Conservation (phyloP, 2,888 invertebrate genomes). For the Monochamus alternatus region DNA sequence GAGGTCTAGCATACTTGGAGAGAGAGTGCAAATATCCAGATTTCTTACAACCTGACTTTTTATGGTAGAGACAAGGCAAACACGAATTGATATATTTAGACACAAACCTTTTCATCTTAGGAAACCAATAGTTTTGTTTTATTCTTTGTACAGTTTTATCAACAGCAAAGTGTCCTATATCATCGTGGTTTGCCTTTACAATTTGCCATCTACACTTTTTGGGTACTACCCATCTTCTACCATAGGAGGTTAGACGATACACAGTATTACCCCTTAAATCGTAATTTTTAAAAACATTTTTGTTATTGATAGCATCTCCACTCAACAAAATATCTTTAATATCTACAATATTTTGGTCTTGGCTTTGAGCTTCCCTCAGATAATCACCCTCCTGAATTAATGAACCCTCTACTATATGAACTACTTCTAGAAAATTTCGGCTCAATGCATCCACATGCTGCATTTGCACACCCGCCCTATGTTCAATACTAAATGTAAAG, state of each 20-base stretch:
- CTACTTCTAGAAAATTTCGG: background rate
- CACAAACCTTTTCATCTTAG: constrained; percentile 31
- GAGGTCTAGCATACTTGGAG: background rate
- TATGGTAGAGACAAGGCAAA: background rate
- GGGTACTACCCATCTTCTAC: constrained; percentile 29
- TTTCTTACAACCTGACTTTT: background rate
- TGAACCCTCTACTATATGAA: background rate
- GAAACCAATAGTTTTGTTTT: constrained; percentile 22
- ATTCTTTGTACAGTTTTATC: constrained; percentile 35
- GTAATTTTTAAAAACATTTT: constrained; percentile 36
- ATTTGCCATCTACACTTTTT: constrained; percentile 25
- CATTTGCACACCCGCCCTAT: background rate
- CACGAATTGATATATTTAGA: constrained; percentile 26
- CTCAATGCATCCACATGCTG: background rate
- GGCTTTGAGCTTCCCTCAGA: constrained; percentile 28
- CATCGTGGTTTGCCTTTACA: constrained; percentile 29
- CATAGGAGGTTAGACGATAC: constrained; percentile 18
- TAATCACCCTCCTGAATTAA: constrained; percentile 5
- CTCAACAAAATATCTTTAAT: constrained; percentile 28
- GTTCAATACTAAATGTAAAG: background rate
- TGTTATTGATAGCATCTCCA: constrained; percentile 27
- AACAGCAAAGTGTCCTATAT: constrained; percentile 33
- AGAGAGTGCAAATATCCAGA: background rate
- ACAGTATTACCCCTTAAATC: constrained; percentile 34
- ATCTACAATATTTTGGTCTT: constrained; percentile 24